phyloP scores from a whole-genome alignment of 2,797 vertebrate genomes.

The Fringilla coelebs region DNA sequence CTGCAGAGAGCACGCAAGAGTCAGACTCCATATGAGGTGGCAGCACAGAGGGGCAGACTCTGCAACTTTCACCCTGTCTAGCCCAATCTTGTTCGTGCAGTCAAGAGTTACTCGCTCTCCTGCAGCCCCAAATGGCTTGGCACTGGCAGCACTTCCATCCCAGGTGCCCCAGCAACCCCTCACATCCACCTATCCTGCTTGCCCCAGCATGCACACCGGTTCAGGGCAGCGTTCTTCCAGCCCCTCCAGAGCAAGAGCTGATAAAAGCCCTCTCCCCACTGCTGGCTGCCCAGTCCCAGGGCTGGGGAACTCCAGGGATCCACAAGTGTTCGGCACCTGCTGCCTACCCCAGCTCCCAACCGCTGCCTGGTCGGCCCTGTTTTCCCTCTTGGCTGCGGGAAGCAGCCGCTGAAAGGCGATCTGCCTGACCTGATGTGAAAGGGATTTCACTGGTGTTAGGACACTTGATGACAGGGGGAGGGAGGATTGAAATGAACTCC shows the following conservation, averaged over 20 bases:
- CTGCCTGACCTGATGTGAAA: constrained; percentile 59
- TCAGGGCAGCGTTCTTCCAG: neutral
- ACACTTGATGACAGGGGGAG: constrained; percentile 56
- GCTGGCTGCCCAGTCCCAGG: neutral
- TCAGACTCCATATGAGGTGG: neutral
- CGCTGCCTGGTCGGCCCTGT: neutral
- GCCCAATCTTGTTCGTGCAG: neutral
- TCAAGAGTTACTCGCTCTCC: neutral
- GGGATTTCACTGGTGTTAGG: constrained; percentile 61
- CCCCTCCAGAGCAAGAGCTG: neutral
- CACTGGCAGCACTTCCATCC: neutral
- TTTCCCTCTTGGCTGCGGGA: neutral
- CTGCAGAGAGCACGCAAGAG: neutral
- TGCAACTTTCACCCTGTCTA: neutral
- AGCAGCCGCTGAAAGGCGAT: constrained; percentile 62
- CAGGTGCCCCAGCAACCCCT: neutral
- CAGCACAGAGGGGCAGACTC: neutral
- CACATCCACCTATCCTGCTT: neutral
- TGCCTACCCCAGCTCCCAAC: constrained; percentile 10
- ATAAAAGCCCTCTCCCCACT: neutral
- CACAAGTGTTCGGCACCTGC: constrained; percentile 67
- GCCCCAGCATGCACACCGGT: rapidly evolving
- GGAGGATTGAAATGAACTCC: constrained; percentile 36
- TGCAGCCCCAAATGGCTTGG: neutral
- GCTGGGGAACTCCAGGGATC: neutral